Percentiles rank a stretch among this genome's conserved stretches.
phyloP scores from a whole-genome alignment of 2,113 vertebrate genomes.

The Vidua macroura region DNA sequence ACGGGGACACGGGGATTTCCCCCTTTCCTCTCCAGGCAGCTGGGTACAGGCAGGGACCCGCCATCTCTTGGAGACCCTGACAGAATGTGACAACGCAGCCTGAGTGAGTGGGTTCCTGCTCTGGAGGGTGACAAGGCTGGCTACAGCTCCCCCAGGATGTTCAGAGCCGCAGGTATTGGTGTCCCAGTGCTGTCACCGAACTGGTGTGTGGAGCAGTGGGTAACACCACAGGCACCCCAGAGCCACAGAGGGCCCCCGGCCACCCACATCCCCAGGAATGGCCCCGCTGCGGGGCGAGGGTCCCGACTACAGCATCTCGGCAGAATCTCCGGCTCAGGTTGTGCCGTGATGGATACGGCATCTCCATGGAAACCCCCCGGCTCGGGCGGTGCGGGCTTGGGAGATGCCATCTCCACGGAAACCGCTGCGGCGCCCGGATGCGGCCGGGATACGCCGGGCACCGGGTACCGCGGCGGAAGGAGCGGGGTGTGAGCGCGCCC shows the following conservation, averaged over 20 bases:
- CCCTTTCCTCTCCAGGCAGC: not conserved
- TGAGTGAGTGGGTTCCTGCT: fast-evolving
- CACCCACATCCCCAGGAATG: not conserved
- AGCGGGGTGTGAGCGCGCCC: not conserved
- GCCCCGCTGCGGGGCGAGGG: not conserved
- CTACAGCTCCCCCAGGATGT: not conserved
- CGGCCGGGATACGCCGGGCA: constrained; percentile 28
- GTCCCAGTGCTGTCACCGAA: not conserved
- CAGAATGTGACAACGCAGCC: not conserved
- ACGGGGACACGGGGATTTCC: fast-evolving
- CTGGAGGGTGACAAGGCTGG: not conserved
- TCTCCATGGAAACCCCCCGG: constrained; percentile 66
- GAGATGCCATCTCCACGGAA: constrained; percentile 70
- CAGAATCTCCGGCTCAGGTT: constrained; percentile 48
- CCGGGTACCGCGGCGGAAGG: not conserved
- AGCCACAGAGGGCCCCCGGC: not conserved
- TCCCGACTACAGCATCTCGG: constrained; percentile 27
- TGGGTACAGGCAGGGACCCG: not conserved
- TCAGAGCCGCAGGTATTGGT: not conserved
- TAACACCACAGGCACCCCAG: not conserved
- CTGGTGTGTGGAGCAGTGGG: not conserved
- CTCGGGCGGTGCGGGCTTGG: constrained; percentile 58
- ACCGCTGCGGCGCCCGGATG: constrained; percentile 37
- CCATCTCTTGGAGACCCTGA: not conserved
- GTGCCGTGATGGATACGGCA: constrained; percentile 62